Percentiles rank a stretch among this genome's conserved stretches.
Evolutionary conservation across 2,888 invertebrate species (phyloP).

Genomic region (Agrotis ipsilon): DNA sequence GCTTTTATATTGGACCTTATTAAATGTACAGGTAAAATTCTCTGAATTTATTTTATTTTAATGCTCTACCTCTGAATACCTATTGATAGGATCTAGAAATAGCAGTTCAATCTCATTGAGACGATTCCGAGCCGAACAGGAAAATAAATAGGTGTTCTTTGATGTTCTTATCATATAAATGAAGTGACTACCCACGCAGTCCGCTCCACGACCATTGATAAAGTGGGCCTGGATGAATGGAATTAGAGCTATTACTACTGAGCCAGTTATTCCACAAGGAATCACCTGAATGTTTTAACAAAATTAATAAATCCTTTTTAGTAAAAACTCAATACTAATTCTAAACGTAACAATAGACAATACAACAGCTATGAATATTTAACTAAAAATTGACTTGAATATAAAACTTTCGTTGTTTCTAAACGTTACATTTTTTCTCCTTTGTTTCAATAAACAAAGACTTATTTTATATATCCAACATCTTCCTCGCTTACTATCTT

Average conservation of each 20-base stretch:
- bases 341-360: too few species aligned
- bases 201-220: background rate
- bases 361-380: too few species aligned
- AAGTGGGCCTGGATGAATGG: background rate
- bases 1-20: too few species aligned
- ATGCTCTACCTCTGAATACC: background rate
- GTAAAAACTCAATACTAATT: too few species aligned
- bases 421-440: too few species aligned
- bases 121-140: background rate
- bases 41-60: background rate
- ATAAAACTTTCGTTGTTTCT: too few species aligned
- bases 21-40: background rate
- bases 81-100: background rate
- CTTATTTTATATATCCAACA: too few species aligned
- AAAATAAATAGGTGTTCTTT: background rate
- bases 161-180: background rate
- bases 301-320: background rate
- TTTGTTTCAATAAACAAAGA: too few species aligned
- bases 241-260: background rate
- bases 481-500: too few species aligned
- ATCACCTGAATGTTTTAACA: background rate
- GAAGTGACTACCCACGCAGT: background rate
- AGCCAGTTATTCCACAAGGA: background rate
- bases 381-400: too few species aligned
- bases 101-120: slow-evolving; percentile 12